Percentiles rank a stretch among this genome's conserved stretches.
phyloP scores from a whole-genome alignment of 2,888 invertebrate species.

The Cyclophora punctaria region DNA sequence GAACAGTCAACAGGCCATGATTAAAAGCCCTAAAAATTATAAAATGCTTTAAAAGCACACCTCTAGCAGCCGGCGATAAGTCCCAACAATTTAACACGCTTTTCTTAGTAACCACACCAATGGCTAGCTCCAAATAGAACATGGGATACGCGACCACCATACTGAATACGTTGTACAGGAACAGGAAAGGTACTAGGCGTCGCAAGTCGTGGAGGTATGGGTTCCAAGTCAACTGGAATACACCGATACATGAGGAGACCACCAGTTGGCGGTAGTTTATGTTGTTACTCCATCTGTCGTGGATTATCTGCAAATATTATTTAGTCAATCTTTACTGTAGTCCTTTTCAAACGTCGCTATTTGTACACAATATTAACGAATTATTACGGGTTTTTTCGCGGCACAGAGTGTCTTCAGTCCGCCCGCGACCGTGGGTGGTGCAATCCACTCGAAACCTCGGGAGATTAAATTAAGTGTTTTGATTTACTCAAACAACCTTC shows the following conservation, averaged over 20 bases:
- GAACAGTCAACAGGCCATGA: no score
- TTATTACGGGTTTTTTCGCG: no score
- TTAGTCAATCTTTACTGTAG: no score
- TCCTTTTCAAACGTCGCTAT: no score
- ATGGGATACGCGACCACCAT: conserved; percentile 54
- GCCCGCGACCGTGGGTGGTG: no score
- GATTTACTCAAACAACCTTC: no score
- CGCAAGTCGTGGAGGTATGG: conserved; percentile 52
- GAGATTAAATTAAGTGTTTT: no score
- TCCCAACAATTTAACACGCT: conserved; percentile 63
- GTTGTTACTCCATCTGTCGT: conserved; percentile 62
- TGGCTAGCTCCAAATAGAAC: conserved; percentile 56
- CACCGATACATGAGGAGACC: conserved; percentile 53
- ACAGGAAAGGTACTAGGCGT: conserved; percentile 52
- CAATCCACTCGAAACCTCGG: no score
- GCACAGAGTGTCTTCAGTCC: no score
- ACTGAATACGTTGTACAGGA: conserved; percentile 59
- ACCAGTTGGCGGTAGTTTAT: conserved; percentile 61
- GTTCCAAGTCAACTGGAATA: conserved; percentile 63
- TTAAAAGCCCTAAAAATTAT: no score
- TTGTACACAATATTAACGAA: no score
- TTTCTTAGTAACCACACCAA: conserved; percentile 59
- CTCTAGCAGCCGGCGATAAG: conserved; percentile 56
- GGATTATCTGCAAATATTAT: no score
- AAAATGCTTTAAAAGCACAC: conserved; percentile 20